Base-by-base conservation (phyloP, 23 tunicate genomes). In the Oikopleura vanhoeffeni region DNA sequence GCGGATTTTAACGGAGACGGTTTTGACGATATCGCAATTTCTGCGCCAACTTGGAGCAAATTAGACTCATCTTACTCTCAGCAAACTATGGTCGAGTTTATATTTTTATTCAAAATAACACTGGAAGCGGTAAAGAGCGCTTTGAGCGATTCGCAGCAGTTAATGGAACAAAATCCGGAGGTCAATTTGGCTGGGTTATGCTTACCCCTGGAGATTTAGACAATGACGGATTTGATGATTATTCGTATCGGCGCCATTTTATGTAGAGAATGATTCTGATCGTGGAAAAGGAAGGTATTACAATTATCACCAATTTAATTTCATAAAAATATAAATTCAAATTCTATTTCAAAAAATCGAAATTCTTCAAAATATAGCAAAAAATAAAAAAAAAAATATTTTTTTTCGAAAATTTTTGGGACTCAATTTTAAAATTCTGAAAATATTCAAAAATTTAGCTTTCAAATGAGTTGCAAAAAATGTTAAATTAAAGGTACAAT, bases 81-180 rank as follows among this genome's bases (percentile, higher is more conserved):
- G 79, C 79, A 4, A 71, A 71, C 35, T 71, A 2, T 71, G 79
- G 79, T 13, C 79, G 79, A 18, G 79, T 71, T 30, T 71, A 71
- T 30, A 71, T 71, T 30, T 71, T 71, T 49, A 13, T 49, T 13
- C 13, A 24, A 49, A 13, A 49, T n/a, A n/a, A n/a, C n/a, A n/a
- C n/a, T n/a, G n/a, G n/a, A 49, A 24, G 18, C 64, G 64, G 64
- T 49, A 49, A 49, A 49, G 64, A 24, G 13, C 18, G 24, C 64
- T 49, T 49, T 24, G 64, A 49, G 64, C 64, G 18, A 49, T 49
- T 49, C 24, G 24, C 24, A 8, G 64, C 64, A 49, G 18, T 49
- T 24, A 49, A 49, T 49, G 64, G 64, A 8, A 8, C 64, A 24
- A 13, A 49, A 24, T 13, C 64, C 64, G 64, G 64, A 8, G 64